Evolutionary conservation across 2,113 vertebrate species (phyloP), one percentile per base, ranked within the genome.

Genomic region (Peucedramus taeniatus): DNA sequence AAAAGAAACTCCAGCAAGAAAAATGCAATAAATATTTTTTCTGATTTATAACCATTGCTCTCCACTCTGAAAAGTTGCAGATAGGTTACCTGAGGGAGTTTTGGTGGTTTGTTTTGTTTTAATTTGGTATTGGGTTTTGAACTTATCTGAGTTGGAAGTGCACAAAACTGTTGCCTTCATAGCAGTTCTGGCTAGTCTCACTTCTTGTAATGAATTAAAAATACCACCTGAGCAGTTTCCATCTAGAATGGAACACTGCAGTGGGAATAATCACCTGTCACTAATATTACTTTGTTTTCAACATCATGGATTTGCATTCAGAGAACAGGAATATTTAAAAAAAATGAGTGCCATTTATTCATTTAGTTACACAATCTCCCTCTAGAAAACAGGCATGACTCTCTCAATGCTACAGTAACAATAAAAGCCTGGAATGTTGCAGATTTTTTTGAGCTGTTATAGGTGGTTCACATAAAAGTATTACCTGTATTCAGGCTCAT

Each of bases 401-500:
- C 13, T 37, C 10, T 70, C 40, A 79, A 13, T 61, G 82, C 21
- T 35, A 31, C 23, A 65, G 2, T 31, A 61, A 61, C 11, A 35
- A 80, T 19, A 64, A 81, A 86, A 81, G 4, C n/a, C 57, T 88
- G 31, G 3, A 63, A 42, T 45, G 5, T 6, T 70, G 15, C 26
- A 51, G 39, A 28, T 31, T 50, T 57, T 37, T 76, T 72, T 44
- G 8, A 80, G 39, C 15, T 50, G 6, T 53, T 82, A 21, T 4
- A 57, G 3, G 14, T 49, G 16, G 13, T 27, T 90, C 50, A 89
- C 33, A 9, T 8, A 16, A 35, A 72, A 93, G 45, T 37, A 96
- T 98, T 98, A 99, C 99, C 99, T 99, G 98, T 98, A 74, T 92
- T 98, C 93, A 99, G 95, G 96, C 98, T 98, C 70, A 85, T 91